Base-by-base conservation (phyloP, 92 coral and sea anemone species). In the Porites rus region DNA sequence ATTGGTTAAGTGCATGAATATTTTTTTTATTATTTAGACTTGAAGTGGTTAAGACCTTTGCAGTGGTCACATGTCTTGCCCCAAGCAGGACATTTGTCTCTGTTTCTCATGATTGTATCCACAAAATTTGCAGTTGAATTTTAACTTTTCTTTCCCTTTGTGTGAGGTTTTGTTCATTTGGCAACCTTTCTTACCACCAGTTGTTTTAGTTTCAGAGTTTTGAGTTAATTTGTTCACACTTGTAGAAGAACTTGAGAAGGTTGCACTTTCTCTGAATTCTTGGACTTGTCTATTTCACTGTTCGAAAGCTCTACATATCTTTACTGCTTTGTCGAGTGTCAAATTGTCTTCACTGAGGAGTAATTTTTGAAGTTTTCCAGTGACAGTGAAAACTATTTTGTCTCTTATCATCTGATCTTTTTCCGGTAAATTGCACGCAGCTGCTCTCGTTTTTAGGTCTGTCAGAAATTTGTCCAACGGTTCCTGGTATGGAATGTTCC, bases 401-500 rank as follows among this genome's bases (percentile, higher is more conserved):
- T 28, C 31, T 28, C 31, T 28, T 3, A 28, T 1, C 31, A 28
- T 28, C 31, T 3, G 31, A 28, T 28, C 31, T 28, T 28, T 28
- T 28, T 28, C 31, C 31, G 1, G 31, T 1, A 28, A 2, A 28
- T 28, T 28, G 31, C 31, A 28, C 3, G 31, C 31, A 28, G 31
- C 31, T 28, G 31, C 31, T 28, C 3, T 28, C 46, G 0, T 38
- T 38, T 38, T 38, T 38, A 90, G 78, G 72, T 86, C 87, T 56
- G 91, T 87, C 22, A 87, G 77, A 74, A 87, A 87, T 51, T 51
- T 76, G 80, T 91, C 82, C 11, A 91, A 87, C 17, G 89, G 94
- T 25, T 87, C 91, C 53, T 78, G 86, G 64, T 21, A 87, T 1
- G 88, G 66, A 1, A 80, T 71, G 25, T 86, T 78, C 90, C 90